Evolutionary conservation across 1,140 invertebrate species (phyloP).

Genomic region (Brachionus plicatilis): DNA sequence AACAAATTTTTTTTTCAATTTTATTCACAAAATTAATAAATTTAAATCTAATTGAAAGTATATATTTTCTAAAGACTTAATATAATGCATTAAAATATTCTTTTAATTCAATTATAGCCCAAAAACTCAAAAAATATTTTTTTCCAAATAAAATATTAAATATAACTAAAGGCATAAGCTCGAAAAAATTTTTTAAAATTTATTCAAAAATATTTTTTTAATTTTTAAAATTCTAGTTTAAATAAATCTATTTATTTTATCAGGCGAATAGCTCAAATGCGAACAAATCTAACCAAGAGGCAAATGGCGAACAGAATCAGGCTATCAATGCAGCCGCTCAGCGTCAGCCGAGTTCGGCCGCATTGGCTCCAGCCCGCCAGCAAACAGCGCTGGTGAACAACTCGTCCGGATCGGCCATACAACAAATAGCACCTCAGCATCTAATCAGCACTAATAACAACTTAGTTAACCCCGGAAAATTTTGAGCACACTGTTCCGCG

Average conservation of each 20-base stretch:
- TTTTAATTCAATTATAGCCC: too few relatives aligned
- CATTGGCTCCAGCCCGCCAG: background rate
- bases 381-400: background rate
- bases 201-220: background rate
- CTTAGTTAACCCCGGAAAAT: constrained; percentile 24
- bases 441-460: constrained; percentile 13
- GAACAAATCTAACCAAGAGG: background rate
- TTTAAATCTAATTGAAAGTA: too few relatives aligned
- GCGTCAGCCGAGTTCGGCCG: background rate
- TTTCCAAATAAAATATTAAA: background rate
- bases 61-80: too few relatives aligned
- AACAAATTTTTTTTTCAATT: too few relatives aligned
- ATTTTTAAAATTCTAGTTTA: too few relatives aligned
- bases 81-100: too few relatives aligned
- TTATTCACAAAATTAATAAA: too few relatives aligned
- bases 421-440: constrained; percentile 32
- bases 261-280: background rate
- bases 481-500: background rate
- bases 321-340: background rate
- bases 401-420: constrained; percentile 20
- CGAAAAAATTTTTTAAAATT: background rate
- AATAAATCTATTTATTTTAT: too few relatives aligned
- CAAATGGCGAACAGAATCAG: background rate
- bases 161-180: too few relatives aligned
- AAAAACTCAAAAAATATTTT: too few relatives aligned